A percentile compares a stretch with the other conserved stretches of the same genome.
These are phyloP conservation scores for Microcebus lehilahytsara DNA, from an alignment of 2,113 vertebrate species.

Conservation along the genomic window DNA sequence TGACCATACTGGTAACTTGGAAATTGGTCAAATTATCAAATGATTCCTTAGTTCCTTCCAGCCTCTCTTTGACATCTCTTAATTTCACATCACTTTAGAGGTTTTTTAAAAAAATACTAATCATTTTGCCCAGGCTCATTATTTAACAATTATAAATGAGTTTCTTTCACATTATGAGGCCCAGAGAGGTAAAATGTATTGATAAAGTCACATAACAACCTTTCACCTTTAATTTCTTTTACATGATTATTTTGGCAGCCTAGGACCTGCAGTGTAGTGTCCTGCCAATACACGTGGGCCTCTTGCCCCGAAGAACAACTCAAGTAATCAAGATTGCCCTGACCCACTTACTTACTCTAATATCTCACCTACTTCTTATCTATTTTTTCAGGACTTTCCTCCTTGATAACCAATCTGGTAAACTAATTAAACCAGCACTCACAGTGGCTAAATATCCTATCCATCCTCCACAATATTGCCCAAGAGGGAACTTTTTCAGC, in stretches of 20 bases:
- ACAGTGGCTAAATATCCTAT: background rate
- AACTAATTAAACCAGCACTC: background rate
- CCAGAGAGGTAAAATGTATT: background rate
- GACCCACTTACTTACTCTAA: background rate
- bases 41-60: background rate
- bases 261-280: rapidly evolving
- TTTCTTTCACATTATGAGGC: background rate
- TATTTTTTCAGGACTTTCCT: background rate
- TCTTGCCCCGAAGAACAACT: background rate
- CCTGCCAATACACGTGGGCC: background rate
- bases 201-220: background rate
- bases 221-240: background rate
- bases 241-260: background rate
- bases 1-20: background rate
- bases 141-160: background rate
- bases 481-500: background rate
- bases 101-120: background rate
- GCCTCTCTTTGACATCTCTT: background rate
- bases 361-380: background rate
- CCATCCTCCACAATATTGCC: background rate
- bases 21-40: background rate
- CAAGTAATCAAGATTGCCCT: background rate
- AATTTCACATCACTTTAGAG: background rate
- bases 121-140: background rate
- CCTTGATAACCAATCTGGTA: background rate